Conservation (phyloP, 2,797 vertebrate species). For the Channallabes apus region DNA sequence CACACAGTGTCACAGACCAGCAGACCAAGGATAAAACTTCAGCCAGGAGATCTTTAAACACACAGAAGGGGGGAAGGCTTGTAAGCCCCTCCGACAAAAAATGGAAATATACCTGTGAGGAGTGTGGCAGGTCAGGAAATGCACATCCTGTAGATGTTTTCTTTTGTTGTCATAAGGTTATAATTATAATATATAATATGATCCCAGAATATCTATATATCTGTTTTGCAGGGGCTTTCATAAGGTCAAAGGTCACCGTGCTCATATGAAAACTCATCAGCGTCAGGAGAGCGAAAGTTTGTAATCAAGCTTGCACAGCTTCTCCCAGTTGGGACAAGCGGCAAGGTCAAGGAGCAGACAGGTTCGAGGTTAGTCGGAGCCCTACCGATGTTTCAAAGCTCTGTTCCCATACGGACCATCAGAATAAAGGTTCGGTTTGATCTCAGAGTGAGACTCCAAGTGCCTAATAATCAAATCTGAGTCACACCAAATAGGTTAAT, state of each 20-base stretch:
- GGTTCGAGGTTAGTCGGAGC: background rate
- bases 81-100: conserved; percentile 17
- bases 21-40: conserved; percentile 43
- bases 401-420: background rate
- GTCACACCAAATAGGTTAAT: too few relatives aligned
- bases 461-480: background rate
- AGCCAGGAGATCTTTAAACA: conserved; percentile 36
- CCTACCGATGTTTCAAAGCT: background rate
- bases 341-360: conserved; percentile 38
- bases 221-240: conserved; percentile 65
- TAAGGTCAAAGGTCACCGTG: conserved; percentile 73
- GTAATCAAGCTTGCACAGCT: conserved; percentile 44
- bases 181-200: background rate
- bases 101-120: conserved; percentile 64
- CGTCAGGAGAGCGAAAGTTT: conserved; percentile 61
- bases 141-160: background rate
- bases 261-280: conserved; percentile 74
- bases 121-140: conserved; percentile 67
- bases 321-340: conserved; percentile 52
- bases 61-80: background rate
- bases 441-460: background rate
- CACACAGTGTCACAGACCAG: background rate
- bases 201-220: background rate
- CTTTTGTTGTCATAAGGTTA: background rate
- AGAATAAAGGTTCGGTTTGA: background rate